Evolutionary conservation across 2,888 invertebrate genomes (phyloP).

Genomic region (Cantharis flavilabris): DNA sequence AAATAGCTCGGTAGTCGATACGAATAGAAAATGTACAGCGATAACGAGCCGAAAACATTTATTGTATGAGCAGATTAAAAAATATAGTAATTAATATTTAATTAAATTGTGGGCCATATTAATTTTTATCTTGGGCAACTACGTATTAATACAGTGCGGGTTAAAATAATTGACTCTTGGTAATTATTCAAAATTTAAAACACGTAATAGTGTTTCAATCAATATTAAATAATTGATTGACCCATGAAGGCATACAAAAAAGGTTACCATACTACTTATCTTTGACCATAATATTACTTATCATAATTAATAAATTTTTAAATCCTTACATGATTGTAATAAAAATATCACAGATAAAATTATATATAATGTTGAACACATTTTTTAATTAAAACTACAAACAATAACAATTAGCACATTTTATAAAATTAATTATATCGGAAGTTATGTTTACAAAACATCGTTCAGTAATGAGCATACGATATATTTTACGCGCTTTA

Average conservation of each 20-base stretch:
- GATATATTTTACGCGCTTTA: not conserved
- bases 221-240: not conserved
- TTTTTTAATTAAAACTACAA: constrained; percentile 3
- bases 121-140: not conserved
- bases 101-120: not conserved
- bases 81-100: not conserved
- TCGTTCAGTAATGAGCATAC: not conserved
- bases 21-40: not conserved
- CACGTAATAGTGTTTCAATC: not conserved
- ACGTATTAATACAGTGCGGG: not conserved
- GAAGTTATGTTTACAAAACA: not conserved
- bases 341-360: constrained; percentile 21
- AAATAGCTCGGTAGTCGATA: not conserved
- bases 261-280: not conserved
- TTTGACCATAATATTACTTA: not conserved
- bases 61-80: not conserved
- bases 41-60: not conserved
- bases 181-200: not conserved
- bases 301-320: not conserved
- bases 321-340: constrained; percentile 20
- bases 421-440: not conserved
- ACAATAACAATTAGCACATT: not conserved
- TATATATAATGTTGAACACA: not conserved
- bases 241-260: not conserved
- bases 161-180: not conserved